Evolutionary conservation across 2,113 vertebrate species (phyloP).

Genomic region (Petrocephalus zakoni): DNA sequence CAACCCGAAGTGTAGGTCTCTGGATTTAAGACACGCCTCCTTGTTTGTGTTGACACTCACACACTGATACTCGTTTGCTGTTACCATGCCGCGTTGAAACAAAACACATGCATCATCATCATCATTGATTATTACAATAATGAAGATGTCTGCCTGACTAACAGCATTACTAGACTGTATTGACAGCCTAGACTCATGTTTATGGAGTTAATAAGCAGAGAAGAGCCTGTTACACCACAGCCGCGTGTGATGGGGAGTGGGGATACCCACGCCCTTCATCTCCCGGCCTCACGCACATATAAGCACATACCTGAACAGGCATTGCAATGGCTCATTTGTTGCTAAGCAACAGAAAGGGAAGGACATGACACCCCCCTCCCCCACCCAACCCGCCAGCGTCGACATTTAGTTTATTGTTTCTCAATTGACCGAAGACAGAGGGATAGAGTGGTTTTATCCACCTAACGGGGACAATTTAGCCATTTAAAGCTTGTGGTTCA

Average conservation of each 20-base stretch:
- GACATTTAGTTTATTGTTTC: neutral
- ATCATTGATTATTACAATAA: neutral
- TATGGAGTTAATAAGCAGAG: neutral
- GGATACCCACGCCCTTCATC: neutral
- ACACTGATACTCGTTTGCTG: neutral
- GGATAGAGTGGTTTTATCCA: neutral
- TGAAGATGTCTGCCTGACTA: neutral
- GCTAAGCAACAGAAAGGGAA: neutral
- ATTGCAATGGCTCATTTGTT: neutral
- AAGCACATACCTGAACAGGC: neutral
- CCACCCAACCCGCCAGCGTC: neutral
- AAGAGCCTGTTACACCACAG: neutral
- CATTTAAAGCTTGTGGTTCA: neutral
- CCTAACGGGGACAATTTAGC: neutral
- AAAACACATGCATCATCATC: neutral
- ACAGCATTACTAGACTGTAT: neutral
- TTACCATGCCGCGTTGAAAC: neutral
- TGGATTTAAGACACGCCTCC: neutral
- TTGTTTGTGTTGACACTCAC: neutral
- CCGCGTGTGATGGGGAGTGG: neutral
- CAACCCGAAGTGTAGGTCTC: neutral
- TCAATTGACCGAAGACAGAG: constrained; percentile 7
- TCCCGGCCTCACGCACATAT: neutral
- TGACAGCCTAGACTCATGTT: neutral
- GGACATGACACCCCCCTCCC: neutral